Evolutionary conservation across 2,797 vertebrate species (phyloP).

Genomic region (Coendou prehensilis): DNA sequence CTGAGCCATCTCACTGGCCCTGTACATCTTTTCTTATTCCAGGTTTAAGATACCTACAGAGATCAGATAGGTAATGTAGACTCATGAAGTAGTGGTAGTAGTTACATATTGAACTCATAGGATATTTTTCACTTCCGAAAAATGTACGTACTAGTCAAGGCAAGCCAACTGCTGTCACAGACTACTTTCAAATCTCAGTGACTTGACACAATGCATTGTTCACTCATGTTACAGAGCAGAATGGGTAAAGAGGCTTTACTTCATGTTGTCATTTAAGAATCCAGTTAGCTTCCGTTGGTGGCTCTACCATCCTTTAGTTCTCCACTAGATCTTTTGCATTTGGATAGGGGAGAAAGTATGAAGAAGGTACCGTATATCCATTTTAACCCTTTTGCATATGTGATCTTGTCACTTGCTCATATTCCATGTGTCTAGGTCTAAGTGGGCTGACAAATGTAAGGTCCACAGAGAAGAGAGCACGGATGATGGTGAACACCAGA

Average conservation of each 20-base stretch:
- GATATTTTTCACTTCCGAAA: slow-evolving; percentile 35
- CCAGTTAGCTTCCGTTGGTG: not conserved
- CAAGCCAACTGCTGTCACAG: not conserved
- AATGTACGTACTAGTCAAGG: not conserved
- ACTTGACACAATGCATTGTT: not conserved
- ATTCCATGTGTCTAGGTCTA: not conserved
- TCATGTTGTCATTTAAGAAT: not conserved
- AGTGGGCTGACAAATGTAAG: not conserved
- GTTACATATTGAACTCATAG: not conserved
- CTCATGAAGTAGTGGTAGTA: not conserved
- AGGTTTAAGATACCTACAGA: not conserved
- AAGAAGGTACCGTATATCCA: not conserved
- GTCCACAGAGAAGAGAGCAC: not conserved
- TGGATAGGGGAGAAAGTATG: not conserved
- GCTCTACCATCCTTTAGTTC: not conserved
- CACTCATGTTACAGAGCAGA: not conserved
- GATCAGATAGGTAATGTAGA: not conserved
- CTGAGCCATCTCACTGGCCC: too few relatives aligned
- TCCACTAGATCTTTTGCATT: not conserved
- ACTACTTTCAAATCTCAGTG: not conserved
- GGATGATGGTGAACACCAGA: not conserved
- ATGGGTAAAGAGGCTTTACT: not conserved
- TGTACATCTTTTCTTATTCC: not conserved
- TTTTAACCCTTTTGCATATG: not conserved
- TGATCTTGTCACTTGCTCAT: not conserved